These are phyloP conservation scores for Acropternis orthonyx DNA, from an alignment of 2,797 vertebrate species.

Conservation along the genomic window DNA sequence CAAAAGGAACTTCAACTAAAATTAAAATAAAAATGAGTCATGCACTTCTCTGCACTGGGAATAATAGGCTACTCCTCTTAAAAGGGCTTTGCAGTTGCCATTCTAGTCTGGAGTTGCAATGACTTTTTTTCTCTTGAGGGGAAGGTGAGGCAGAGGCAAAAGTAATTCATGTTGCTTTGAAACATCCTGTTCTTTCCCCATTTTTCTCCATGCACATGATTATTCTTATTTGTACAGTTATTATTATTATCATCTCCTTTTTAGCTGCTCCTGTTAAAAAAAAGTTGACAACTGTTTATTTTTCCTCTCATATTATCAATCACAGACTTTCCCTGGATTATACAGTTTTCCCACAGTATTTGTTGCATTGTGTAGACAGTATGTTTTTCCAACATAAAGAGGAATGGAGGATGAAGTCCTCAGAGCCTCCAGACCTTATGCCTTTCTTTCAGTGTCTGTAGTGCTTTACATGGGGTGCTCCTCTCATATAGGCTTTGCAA, in stretches of 20 bases:
- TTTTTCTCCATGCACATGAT: fast-evolving
- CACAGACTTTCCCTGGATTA: background rate
- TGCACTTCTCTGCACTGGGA: background rate
- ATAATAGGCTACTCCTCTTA: background rate
- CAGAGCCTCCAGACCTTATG: background rate
- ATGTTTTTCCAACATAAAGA: background rate
- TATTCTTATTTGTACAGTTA: background rate
- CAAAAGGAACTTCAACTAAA: background rate
- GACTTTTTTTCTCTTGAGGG: background rate
- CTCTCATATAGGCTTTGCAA: background rate
- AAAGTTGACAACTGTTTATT: background rate
- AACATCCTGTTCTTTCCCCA: background rate
- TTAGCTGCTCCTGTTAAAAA: background rate
- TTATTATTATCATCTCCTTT: background rate
- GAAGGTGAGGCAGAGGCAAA: background rate
- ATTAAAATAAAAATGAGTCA: background rate
- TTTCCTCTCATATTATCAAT: background rate
- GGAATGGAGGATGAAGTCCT: background rate
- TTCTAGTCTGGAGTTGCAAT: background rate
- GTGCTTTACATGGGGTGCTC: background rate
- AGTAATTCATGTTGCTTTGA: slow-evolving; percentile 1
- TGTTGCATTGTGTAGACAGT: background rate
- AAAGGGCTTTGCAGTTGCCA: background rate
- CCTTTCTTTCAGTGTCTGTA: background rate
- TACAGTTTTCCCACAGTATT: background rate